Evolutionary conservation across 2,888 invertebrate species (phyloP), one percentile per base, ranked within the genome.

Genomic region (Eledona agricola): DNA sequence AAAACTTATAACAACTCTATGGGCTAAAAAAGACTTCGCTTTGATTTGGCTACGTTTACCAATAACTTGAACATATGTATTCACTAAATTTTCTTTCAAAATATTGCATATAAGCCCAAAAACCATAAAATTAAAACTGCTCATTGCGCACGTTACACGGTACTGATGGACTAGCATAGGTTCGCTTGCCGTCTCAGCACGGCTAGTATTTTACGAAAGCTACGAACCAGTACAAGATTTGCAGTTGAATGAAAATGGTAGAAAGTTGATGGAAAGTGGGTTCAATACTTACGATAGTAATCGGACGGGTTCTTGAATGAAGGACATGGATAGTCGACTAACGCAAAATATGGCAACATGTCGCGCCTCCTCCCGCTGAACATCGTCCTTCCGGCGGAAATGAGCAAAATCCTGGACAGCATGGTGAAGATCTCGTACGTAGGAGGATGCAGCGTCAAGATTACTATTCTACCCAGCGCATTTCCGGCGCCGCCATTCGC

Each of bases 271-370:
- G n/a, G n/a, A n/a, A n/a, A n/a, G n/a, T n/a, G n/a, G n/a, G n/a
- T n/a, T n/a, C n/a, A 46, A 19, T 51, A 83, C 89, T 86, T 79
- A 93, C 92, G 81, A 74, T 96, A 96, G 74, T 96, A 96, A 79
- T 96, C 96, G 0, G 95, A 94, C 35, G 96, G 96, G 73, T 96
- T 96, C 77, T 96, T 96, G 75, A 91, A 96, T 0, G 94, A 90
- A 6, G 96, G 96, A 75, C 96, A 96, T 1, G 96, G 95, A 78
- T 94, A 96, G 70, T 96, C 95, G 2, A 88, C 85, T 55, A 80
- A 71, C 2, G 80, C 90, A 79, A 96, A 96, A 79, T 96, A 96
- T 70, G 92, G 88, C 73, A 95, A 84, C 88, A 96, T 89, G 74
- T 94, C 92, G 66, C 90, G 82, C 66, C 95, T 83, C 65, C 88